phyloP scores from a whole-genome alignment of 2,888 invertebrate genomes.

The Cactoblastis cactorum region DNA sequence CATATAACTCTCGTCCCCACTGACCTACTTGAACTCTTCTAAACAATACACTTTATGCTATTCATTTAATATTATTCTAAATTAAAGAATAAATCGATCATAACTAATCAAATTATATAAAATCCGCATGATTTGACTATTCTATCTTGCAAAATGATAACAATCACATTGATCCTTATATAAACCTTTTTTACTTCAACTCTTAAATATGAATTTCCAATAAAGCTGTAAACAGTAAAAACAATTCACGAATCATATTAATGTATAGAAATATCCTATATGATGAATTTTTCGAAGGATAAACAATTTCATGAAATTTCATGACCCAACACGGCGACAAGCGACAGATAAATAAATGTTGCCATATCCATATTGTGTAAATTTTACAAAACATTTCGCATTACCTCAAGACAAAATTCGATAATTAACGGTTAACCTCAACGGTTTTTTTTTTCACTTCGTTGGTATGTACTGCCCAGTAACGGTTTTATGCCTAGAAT shows the following conservation, averaged over 20 bases:
- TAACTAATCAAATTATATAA: constrained; percentile 40
- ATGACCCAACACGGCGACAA: constrained; percentile 31
- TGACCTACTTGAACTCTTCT: constrained; percentile 52
- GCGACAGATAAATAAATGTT: constrained; percentile 14
- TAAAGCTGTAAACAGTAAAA: constrained; percentile 8
- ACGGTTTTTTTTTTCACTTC: too few species aligned
- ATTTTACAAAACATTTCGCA: too few species aligned
- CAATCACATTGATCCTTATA: constrained; percentile 54
- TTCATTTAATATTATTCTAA: constrained; percentile 28
- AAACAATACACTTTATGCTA: constrained; percentile 27
- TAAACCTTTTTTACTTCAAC: constrained; percentile 20
- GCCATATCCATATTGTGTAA: neutral
- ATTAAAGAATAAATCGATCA: constrained; percentile 31
- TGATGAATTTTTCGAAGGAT: constrained; percentile 12
- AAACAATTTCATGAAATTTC: constrained; percentile 22
- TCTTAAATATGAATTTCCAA: neutral
- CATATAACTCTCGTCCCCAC: constrained; percentile 41
- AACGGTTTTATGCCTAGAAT: too few species aligned
- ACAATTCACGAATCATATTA: constrained; percentile 14
- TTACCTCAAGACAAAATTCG: too few species aligned
- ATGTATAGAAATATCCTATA: constrained; percentile 4
- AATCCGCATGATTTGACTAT: constrained; percentile 58
- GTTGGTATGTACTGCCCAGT: too few species aligned
- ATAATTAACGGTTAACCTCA: too few species aligned
- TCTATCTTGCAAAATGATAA: constrained; percentile 57